Conservation (phyloP, 2,113 vertebrate genomes). For the Platichthys stellatus region DNA sequence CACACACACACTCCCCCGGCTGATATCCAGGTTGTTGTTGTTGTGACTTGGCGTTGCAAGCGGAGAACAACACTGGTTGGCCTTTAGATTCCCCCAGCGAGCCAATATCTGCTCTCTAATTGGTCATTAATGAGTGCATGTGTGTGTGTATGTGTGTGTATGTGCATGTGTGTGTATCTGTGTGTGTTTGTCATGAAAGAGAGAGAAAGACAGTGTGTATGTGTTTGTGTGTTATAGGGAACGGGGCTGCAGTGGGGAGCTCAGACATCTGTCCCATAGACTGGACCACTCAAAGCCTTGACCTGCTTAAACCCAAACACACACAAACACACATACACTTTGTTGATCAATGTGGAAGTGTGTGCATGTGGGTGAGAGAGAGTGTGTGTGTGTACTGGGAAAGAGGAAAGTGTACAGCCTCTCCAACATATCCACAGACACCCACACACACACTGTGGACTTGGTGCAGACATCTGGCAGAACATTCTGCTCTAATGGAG, state of each 20-base stretch:
- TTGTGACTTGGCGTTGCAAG: conserved; percentile 71
- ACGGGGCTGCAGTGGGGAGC: conserved; percentile 34
- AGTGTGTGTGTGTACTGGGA: background rate
- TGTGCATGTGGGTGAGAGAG: conserved; percentile 1
- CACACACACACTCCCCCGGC: conserved; percentile 50
- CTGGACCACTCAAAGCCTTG: conserved; percentile 62
- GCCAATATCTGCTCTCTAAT: conserved; percentile 79
- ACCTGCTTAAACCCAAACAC: conserved; percentile 44
- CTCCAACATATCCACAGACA: conserved; percentile 11
- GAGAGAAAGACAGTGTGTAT: conserved; percentile 16
- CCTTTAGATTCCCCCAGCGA: conserved; percentile 72
- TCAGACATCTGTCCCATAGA: conserved; percentile 69
- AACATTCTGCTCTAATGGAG: conserved; percentile 49
- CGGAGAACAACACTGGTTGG: conserved; percentile 60
- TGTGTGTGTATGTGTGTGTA: conserved; percentile 35
- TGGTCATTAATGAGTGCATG: conserved; percentile 76
- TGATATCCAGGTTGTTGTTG: conserved; percentile 70
- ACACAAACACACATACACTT: conserved; percentile 1
- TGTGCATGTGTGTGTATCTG: conserved; percentile 29
- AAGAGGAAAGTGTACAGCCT: background rate
- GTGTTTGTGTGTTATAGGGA: conserved; percentile 32
- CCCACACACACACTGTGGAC: conserved; percentile 35
- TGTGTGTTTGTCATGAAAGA: conserved; percentile 22
- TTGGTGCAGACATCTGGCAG: conserved; percentile 57
- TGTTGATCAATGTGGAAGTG: conserved; percentile 18